Evolutionary conservation across 2,888 invertebrate species (phyloP), one percentile per base, ranked within the genome.

Genomic region (Agrochola lota): DNA sequence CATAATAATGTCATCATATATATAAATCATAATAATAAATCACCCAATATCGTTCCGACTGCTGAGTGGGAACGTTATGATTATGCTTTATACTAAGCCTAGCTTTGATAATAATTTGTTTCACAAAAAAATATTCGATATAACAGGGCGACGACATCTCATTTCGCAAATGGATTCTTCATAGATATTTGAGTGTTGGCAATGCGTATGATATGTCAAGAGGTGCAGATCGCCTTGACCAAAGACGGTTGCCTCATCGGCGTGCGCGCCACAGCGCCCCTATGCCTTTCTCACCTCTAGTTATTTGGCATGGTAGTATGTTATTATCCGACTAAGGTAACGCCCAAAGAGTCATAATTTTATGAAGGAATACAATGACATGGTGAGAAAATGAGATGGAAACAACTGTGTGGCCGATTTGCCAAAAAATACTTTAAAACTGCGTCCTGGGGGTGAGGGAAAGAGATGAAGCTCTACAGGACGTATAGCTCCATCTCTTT

Each of bases 221-320:
- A 87, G 85, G 84, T 85, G 89, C 81, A 57, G 89, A 78, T 86
- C 43, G 78, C 88, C 88, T 88, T 88, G 88, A 88, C 89, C 88
- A 86, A 75, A 74, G 68, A 43, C 8, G n/a, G 71, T 88, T 88
- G 86, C 88, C 63, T 74, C 83, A 88, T 46, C 66, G 74, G 17
- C 77, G 63, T 66, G 49, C 35, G 85, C 68, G 71, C 68, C 64
- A 62, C 68, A 69, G 69, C 60, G 75, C 74, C 74, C 70, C 75
- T 72, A 63, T 49, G 49, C 83, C 85, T 81, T 77, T 85, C 84
- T 82, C 75, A 83, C 67, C 64, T 77, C 66, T 69, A 52, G 63
- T 23, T 71, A 57, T 76, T 83, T 57, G 35, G 43, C 52, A 68
- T 74, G 63, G 15, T 62, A 62, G 59, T 57, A 26, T 70, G 40